Percentiles rank a stretch among this genome's conserved stretches.
These are phyloP conservation scores for Peromyscus nudipes DNA, from an alignment of 2,797 vertebrate species.

Conservation along the genomic window DNA sequence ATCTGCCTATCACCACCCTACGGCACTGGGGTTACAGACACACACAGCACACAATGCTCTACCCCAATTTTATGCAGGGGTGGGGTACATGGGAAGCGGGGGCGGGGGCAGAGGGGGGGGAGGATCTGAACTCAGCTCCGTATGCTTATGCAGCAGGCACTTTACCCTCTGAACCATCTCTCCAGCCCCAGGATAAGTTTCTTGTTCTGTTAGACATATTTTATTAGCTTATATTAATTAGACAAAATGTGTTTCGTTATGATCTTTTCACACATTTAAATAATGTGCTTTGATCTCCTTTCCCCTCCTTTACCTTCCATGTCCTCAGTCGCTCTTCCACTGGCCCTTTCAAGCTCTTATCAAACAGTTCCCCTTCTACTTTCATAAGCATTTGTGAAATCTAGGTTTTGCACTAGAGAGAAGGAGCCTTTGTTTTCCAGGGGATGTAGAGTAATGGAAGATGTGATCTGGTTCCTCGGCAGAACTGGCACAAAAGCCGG, in stretches of 20 bases:
- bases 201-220: background rate
- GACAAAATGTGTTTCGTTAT: background rate
- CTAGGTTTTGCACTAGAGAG: background rate
- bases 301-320: background rate
- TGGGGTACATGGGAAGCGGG: no score
- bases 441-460: background rate
- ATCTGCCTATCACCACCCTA: no score
- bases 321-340: background rate
- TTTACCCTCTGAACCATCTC: no score
- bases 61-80: background rate
- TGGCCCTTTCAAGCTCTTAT: background rate
- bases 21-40: background rate
- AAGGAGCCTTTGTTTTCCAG: constrained; percentile 7
- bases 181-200: background rate
- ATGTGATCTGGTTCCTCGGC: background rate
- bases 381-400: background rate
- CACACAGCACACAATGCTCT: background rate
- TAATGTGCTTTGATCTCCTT: background rate
- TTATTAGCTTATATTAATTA: background rate
- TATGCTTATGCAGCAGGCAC: background rate
- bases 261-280: background rate
- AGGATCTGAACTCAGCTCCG: background rate
- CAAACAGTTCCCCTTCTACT: background rate
- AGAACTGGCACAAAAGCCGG: background rate
- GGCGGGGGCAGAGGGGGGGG: no score